Evolutionary conservation across 2,113 vertebrate species (phyloP).

Genomic region (Neoarius graeffei): DNA sequence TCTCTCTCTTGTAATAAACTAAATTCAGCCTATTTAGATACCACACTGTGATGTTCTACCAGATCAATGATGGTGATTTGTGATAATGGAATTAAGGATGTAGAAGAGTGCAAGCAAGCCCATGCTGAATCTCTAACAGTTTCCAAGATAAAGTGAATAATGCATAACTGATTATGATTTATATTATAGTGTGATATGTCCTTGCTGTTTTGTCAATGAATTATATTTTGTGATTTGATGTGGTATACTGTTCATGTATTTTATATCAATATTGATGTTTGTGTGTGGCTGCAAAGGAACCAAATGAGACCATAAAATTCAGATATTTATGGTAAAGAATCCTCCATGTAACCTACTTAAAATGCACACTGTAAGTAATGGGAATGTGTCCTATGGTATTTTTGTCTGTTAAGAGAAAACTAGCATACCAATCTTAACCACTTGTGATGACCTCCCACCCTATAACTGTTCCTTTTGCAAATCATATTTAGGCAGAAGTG

Average conservation of each 20-base stretch:
- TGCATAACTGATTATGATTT: constrained; percentile 57
- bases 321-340: constrained; percentile 81
- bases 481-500: constrained; percentile 62
- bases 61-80: constrained; percentile 55
- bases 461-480: constrained; percentile 49
- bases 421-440: constrained; percentile 45
- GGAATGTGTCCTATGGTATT: constrained; percentile 73
- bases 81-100: not conserved
- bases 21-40: constrained; percentile 47
- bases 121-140: constrained; percentile 38
- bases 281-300: constrained; percentile 58
- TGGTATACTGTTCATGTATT: constrained; percentile 74
- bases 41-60: constrained; percentile 77
- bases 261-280: constrained; percentile 68
- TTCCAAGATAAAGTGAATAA: constrained; percentile 22
- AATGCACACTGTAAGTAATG: constrained; percentile 64
- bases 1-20: not conserved
- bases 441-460: constrained; percentile 18
- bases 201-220: constrained; percentile 78
- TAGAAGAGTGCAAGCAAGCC: constrained; percentile 58
- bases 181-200: constrained; percentile 59
- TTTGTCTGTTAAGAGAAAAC: constrained; percentile 71
- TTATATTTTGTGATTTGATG: constrained; percentile 77
- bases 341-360: constrained; percentile 79
- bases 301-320: constrained; percentile 59